These are phyloP conservation scores for Platygyra sinensis DNA, from an alignment of 64 coral and sea anemone species.

Conservation along the genomic window DNA sequence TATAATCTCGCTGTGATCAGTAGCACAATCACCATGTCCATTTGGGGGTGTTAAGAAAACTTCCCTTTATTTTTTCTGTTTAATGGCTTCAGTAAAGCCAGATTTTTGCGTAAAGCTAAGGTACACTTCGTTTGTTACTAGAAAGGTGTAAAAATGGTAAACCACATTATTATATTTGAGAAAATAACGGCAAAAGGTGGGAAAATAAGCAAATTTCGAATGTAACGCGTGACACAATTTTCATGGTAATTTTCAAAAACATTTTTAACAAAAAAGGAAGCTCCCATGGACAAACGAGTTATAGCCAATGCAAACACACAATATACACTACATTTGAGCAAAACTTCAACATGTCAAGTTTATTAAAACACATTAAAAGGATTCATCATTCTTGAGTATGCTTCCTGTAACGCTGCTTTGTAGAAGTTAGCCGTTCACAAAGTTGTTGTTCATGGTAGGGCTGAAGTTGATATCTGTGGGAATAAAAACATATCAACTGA, in stretches of 20 bases:
- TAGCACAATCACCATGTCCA: constrained; percentile 49
- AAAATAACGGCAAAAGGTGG: constrained; percentile 53
- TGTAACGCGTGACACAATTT: constrained; percentile 52
- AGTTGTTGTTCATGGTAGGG: neutral
- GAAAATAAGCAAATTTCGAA: constrained; percentile 39
- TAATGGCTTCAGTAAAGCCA: constrained; percentile 19
- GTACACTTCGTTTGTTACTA: constrained; percentile 15
- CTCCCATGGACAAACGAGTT: constrained; percentile 45
- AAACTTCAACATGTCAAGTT: constrained; percentile 45
- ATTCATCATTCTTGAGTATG: constrained; percentile 10
- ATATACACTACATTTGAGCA: constrained; percentile 53
- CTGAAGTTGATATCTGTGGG: constrained; percentile 19
- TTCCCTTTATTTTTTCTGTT: constrained; percentile 32
- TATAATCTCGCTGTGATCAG: too few species aligned
- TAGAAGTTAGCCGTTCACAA: constrained; percentile 2
- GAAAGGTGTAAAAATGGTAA: constrained; percentile 42
- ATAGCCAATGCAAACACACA: constrained; percentile 45
- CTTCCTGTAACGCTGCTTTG: constrained; percentile 33
- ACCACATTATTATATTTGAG: constrained; percentile 53
- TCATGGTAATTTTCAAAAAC: constrained; percentile 28
- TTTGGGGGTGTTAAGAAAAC: constrained; percentile 17
- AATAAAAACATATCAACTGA: neutral
- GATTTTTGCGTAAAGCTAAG: constrained; percentile 48
- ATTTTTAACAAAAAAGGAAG: constrained; percentile 38
- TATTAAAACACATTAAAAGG: constrained; percentile 35